phyloP scores from a whole-genome alignment of 2,888 invertebrate species.

The Philaethria dido region DNA sequence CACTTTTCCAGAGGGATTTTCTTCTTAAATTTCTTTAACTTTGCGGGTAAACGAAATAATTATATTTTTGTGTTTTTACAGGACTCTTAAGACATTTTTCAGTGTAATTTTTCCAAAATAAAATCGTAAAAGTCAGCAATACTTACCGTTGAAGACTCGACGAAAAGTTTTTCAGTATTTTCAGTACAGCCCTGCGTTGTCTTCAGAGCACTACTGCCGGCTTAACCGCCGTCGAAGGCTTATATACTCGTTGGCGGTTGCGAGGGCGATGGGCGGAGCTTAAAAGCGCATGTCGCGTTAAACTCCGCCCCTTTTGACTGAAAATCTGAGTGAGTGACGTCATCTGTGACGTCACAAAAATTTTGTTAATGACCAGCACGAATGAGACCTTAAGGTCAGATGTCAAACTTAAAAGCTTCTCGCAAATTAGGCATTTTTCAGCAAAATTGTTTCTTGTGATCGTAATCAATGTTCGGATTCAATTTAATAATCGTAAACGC shows the following conservation, averaged over 20 bases:
- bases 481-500: too few relatives aligned
- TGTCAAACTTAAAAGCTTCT: background rate
- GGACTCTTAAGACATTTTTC: too few relatives aligned
- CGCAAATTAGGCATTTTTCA: background rate
- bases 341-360: conserved; percentile 56
- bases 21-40: too few relatives aligned
- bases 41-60: too few relatives aligned
- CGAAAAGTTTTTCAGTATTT: conserved; percentile 65
- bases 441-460: background rate
- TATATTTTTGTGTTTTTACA: too few relatives aligned
- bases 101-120: background rate
- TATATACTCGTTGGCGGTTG: conserved; percentile 61
- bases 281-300: conserved; percentile 54
- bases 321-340: conserved; percentile 50
- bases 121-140: background rate
- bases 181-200: conserved; percentile 52
- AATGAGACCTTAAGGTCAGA: conserved; percentile 20
- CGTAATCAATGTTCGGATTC: too few relatives aligned
- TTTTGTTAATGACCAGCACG: conserved; percentile 39
- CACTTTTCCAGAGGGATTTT: too few relatives aligned
- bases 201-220: conserved; percentile 49
- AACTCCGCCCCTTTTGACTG: conserved; percentile 70
- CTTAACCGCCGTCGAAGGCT: conserved; percentile 50
- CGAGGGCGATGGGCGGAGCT: conserved; percentile 66
- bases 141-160: conserved; percentile 71